A percentile compares a stretch with the other conserved stretches of the same genome.
phyloP scores from a whole-genome alignment of 2,113 vertebrate genomes.

The Daphoenositta chrysoptera region DNA sequence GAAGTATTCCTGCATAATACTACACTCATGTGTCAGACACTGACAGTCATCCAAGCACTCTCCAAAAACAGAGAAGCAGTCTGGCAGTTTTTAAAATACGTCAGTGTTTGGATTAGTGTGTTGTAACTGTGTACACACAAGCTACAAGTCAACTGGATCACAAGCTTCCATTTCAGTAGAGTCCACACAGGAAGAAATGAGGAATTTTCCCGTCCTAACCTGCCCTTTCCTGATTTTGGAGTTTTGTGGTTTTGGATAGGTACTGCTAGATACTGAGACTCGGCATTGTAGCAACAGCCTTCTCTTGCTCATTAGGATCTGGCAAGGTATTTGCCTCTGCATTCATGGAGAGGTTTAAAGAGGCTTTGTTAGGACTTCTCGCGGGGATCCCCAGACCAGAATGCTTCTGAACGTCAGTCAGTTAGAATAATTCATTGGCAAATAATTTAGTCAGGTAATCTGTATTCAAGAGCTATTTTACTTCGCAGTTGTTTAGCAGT shows the following conservation, averaged over 20 bases:
- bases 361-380: not conserved
- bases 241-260: not conserved
- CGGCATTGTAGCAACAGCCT: not conserved
- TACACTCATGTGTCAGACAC: not conserved
- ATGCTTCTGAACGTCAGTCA: not conserved
- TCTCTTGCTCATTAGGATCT: not conserved
- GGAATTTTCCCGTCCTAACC: not conserved
- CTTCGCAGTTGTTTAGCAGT: not conserved
- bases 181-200: not conserved
- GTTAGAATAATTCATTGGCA: not conserved
- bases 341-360: not conserved
- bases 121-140: not conserved
- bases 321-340: not conserved
- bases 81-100: not conserved
- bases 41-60: not conserved
- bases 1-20: not conserved
- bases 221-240: not conserved
- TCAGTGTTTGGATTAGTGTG: not conserved
- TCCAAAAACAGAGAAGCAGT: constrained; percentile 1
- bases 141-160: not conserved
- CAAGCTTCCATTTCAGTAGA: not conserved
- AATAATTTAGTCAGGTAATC: constrained; percentile 6
- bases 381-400: not conserved
- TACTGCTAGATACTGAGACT: not conserved
- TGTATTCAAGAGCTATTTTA: not conserved